Conservation (phyloP, 2,797 vertebrate species). For the Gadopsis bispinosus region DNA sequence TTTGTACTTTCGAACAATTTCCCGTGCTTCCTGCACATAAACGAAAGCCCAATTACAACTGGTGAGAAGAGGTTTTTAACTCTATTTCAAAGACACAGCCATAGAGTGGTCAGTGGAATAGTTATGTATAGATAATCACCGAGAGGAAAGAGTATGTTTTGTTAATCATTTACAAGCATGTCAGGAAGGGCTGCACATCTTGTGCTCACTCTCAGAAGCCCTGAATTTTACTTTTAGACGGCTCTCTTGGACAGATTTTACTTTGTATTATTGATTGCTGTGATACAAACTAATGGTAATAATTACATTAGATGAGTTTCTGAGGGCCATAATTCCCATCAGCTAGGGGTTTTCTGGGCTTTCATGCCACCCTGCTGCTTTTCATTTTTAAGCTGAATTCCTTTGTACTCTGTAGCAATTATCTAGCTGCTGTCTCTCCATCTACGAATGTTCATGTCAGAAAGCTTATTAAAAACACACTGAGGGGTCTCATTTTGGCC, state of each 20-base stretch:
- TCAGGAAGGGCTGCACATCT: constrained; percentile 13
- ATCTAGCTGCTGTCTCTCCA: constrained; percentile 38
- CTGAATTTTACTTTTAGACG: constrained; percentile 5
- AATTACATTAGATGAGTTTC: constrained; percentile 40
- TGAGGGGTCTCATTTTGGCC: constrained; percentile 11
- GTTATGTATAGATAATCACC: constrained; percentile 36
- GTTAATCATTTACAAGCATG: constrained; percentile 64
- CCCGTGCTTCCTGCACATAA: constrained; percentile 54
- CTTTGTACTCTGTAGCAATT: constrained; percentile 46
- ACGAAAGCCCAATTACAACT: constrained; percentile 48
- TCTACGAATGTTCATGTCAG: constrained; percentile 30
- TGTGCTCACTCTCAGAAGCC: constrained; percentile 34
- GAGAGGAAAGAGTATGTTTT: constrained; percentile 21
- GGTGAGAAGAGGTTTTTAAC: constrained; percentile 53
- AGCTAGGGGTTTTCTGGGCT: constrained; percentile 34
- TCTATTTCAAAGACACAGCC: constrained; percentile 45
- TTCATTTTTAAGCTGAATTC: constrained; percentile 53
- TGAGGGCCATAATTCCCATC: constrained; percentile 14
- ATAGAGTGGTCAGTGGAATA: constrained; percentile 26
- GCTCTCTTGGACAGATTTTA: constrained; percentile 15
- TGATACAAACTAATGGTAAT: constrained; percentile 37
- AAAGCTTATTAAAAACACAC: constrained; percentile 39
- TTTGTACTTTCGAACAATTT: constrained; percentile 65
- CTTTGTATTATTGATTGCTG: constrained; percentile 33
- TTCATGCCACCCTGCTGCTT: constrained; percentile 52